Evolutionary conservation across 2,797 vertebrate species (phyloP).

Genomic region (Acrossocheilus wenchowensis): DNA sequence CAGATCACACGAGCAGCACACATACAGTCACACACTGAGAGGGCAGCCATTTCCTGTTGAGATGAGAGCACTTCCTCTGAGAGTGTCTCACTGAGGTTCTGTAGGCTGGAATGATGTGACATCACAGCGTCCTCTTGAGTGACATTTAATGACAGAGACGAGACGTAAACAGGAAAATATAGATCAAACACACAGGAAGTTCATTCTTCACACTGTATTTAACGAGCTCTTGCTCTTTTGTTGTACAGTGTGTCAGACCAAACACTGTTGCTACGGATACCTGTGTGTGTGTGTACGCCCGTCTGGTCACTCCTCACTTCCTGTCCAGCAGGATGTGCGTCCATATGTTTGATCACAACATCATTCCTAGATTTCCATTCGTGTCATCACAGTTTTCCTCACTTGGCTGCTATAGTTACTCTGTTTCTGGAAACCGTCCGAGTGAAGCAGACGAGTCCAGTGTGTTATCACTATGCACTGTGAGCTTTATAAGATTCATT

Average conservation of each 20-base stretch:
- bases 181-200: conserved; percentile 7
- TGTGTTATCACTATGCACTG: too few species aligned
- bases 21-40: not conserved
- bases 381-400: not conserved
- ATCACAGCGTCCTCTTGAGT: not conserved
- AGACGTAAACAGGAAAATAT: conserved; percentile 3
- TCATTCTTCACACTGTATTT: not conserved
- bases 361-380: not conserved
- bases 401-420: not conserved
- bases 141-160: not conserved
- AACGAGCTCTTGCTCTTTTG: not conserved
- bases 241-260: not conserved
- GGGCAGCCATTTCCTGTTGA: not conserved
- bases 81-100: conserved; percentile 8
- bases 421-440: not conserved
- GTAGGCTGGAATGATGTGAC: not conserved
- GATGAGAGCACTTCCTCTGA: not conserved
- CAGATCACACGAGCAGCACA: not conserved
- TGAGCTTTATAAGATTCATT: too few species aligned
- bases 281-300: not conserved
- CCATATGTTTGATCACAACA: too few species aligned
- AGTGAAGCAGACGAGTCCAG: too few species aligned
- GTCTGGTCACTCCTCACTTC: not conserved
- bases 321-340: not conserved
- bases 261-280: not conserved